Evolutionary conservation across 2,797 vertebrate genomes (phyloP).

Genomic region (Poeciliopsis turneri): DNA sequence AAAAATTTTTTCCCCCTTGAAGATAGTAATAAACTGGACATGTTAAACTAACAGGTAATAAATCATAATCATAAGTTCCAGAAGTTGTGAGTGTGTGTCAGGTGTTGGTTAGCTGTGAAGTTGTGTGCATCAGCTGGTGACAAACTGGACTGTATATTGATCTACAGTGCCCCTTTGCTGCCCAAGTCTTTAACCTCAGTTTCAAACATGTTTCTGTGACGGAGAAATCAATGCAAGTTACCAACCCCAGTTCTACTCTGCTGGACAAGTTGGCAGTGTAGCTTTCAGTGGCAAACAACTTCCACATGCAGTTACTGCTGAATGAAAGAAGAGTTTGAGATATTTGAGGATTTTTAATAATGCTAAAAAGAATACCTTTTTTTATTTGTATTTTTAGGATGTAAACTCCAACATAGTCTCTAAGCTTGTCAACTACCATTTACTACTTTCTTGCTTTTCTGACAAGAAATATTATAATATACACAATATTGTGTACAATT

Average conservation of each 20-base stretch:
- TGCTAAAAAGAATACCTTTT: neutral
- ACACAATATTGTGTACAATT: no score
- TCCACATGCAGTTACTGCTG: conserved; percentile 34
- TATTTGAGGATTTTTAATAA: neutral
- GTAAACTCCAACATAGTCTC: neutral
- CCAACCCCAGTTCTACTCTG: conserved; percentile 25
- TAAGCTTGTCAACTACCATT: neutral
- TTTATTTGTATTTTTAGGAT: neutral
- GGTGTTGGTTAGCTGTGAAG: neutral
- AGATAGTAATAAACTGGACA: neutral
- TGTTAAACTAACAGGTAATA: neutral
- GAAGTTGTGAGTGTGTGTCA: neutral
- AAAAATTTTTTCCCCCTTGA: neutral
- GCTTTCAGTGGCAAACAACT: conserved; percentile 18
- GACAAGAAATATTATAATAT: no score
- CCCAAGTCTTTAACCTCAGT: conserved; percentile 57
- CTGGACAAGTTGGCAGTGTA: neutral
- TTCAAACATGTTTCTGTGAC: conserved; percentile 41
- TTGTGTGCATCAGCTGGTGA: conserved; percentile 33
- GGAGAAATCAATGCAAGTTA: conserved; percentile 51
- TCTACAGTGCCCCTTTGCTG: conserved; percentile 35
- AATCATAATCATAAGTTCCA: neutral
- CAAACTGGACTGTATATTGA: conserved; percentile 43
- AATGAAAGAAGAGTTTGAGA: conserved; percentile 7
- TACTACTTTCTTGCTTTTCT: neutral